phyloP scores from a whole-genome alignment of 2,113 vertebrate species.

The Sinocyclocheilus anophthalmus region DNA sequence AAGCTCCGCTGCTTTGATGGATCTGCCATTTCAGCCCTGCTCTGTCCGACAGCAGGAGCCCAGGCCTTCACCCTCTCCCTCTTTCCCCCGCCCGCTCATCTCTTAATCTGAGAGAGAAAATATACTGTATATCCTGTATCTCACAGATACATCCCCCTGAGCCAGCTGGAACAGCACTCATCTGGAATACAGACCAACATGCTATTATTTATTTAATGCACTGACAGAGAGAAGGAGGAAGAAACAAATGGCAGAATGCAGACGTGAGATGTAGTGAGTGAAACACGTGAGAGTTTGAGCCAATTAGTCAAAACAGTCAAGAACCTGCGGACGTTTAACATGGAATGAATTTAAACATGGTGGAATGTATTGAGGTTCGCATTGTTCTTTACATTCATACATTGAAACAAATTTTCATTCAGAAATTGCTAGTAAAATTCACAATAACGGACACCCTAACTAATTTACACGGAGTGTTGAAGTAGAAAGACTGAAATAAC shows the following conservation, averaged over 20 bases:
- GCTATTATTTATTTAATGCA: conserved; percentile 63
- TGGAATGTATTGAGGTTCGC: no score
- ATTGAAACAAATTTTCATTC: no score
- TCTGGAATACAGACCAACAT: conserved; percentile 61
- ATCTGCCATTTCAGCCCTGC: conserved; percentile 73
- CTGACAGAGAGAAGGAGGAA: conserved; percentile 46
- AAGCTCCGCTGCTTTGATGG: conserved; percentile 73
- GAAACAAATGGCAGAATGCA: conserved; percentile 33
- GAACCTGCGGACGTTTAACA: neutral
- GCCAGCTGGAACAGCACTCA: conserved; percentile 55
- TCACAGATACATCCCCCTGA: conserved; percentile 57
- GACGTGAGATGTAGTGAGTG: conserved; percentile 2
- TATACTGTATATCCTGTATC: conserved; percentile 58
- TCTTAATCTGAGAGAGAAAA: conserved; percentile 61
- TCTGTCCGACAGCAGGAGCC: conserved; percentile 70
- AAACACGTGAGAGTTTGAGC: conserved; percentile 18
- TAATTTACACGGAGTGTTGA: no score
- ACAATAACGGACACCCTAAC: no score
- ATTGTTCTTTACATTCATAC: no score
- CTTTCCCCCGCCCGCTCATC: conserved; percentile 46
- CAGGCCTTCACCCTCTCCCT: conserved; percentile 66
- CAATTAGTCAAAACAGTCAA: neutral
- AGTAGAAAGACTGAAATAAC: no score
- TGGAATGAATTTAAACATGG: neutral
- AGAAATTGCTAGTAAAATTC: no score